phyloP scores from a whole-genome alignment of 2,797 vertebrate genomes.

The Molossus alvarezi region DNA sequence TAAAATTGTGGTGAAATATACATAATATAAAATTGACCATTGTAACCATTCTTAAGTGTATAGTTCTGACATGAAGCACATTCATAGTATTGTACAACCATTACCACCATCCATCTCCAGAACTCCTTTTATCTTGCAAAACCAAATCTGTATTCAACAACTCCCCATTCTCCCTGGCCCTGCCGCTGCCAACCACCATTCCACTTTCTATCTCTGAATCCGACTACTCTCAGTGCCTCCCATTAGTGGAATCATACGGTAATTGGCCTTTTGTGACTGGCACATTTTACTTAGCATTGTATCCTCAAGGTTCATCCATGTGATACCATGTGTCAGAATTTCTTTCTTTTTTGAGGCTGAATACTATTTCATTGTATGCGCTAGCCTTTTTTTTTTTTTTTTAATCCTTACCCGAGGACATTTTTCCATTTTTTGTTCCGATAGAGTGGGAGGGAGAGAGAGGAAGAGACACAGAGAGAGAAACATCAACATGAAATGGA shows the following conservation, averaged over 20 bases:
- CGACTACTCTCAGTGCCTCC: background rate
- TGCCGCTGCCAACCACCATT: background rate
- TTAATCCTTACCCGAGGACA: background rate
- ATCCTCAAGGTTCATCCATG: background rate
- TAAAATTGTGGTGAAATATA: background rate
- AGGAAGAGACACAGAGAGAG: too few species aligned
- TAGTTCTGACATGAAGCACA: background rate
- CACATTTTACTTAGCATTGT: constrained; percentile 26
- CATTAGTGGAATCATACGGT: background rate
- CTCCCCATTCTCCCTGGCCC: background rate
- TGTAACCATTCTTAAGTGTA: background rate
- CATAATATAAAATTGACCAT: background rate
- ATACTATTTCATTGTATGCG: background rate
- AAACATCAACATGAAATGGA: too few species aligned
- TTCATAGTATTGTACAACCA: background rate
- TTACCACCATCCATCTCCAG: background rate
- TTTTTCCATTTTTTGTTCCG: too few species aligned
- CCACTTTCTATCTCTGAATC: background rate
- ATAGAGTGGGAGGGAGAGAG: too few species aligned
- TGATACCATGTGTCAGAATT: constrained; percentile 10
- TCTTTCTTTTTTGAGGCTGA: constrained; percentile 50
- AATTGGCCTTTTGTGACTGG: constrained; percentile 36
- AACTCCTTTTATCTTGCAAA: constrained; percentile 29
- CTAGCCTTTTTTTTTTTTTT: constrained; percentile 57
- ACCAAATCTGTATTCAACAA: background rate